Evolutionary conservation across 1,140 invertebrate species (phyloP).

Genomic region (Drosophila ficusphila): DNA sequence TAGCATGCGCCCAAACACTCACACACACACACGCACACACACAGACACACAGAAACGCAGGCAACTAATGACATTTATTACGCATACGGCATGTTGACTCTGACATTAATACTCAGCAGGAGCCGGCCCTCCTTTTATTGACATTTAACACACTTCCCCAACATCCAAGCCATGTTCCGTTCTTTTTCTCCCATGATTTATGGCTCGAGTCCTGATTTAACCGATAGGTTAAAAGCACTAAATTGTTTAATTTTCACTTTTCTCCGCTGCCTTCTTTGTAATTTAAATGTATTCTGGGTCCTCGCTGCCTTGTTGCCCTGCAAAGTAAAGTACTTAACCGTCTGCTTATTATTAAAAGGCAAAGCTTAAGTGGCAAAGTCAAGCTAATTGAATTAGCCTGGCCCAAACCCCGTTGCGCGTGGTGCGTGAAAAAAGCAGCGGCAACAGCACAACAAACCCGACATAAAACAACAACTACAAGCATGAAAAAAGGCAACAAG

Average conservation of each 20-base stretch:
- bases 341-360: conserved; percentile 80
- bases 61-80: conserved; percentile 70
- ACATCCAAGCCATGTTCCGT: conserved; percentile 6
- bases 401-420: conserved; percentile 36
- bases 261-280: background rate
- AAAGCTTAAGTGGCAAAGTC: conserved; percentile 80
- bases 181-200: conserved; percentile 33
- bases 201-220: conserved; percentile 38
- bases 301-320: conserved; percentile 34
- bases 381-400: conserved; percentile 79
- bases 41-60: conserved; percentile 4
- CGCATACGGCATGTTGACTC: conserved; percentile 62
- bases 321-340: conserved; percentile 69
- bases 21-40: conserved; percentile 9
- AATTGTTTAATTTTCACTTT: conserved; percentile 38
- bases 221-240: conserved; percentile 56
- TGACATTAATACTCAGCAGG: conserved; percentile 64
- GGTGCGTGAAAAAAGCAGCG: conserved; percentile 69
- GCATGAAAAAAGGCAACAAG: conserved; percentile 53
- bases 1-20: conserved; percentile 16
- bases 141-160: conserved; percentile 64
- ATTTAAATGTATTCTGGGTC: conserved; percentile 22
- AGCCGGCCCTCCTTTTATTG: conserved; percentile 60
- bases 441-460: background rate
- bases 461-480: conserved; percentile 21